These are phyloP conservation scores for Hippasteria phrygiana DNA, from an alignment of 53 echinoderm and acorn worm species.

Conservation along the genomic window DNA sequence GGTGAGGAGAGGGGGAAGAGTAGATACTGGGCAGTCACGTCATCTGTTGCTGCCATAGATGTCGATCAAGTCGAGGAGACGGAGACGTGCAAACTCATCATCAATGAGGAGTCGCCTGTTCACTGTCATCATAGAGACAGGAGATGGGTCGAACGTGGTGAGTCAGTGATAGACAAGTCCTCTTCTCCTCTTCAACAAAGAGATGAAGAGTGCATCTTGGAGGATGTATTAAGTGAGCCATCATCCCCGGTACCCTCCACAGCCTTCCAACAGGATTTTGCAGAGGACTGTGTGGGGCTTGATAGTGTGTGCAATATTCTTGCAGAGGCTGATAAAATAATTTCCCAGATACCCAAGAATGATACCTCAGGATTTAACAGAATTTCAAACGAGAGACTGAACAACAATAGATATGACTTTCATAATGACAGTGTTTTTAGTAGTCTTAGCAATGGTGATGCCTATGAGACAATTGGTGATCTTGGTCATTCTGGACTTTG, in stretches of 20 bases:
- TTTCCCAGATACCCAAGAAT: not conserved
- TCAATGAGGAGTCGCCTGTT: slow-evolving; percentile 22
- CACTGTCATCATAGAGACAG: not conserved
- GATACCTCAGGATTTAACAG: slow-evolving; percentile 2
- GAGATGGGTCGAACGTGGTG: slow-evolving; percentile 8
- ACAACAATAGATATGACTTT: not conserved
- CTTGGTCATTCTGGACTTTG: not conserved
- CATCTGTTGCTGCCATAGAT: not conserved
- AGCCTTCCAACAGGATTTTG: not conserved
- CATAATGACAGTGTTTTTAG: not conserved
- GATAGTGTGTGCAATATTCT: slow-evolving; percentile 24
- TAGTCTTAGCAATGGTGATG: not conserved
- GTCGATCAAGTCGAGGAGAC: not conserved
- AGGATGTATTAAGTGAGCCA: slow-evolving; percentile 36
- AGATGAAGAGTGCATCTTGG: slow-evolving; percentile 38
- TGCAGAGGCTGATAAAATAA: not conserved
- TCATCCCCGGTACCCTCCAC: not conserved
- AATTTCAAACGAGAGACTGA: not conserved
- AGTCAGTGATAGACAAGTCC: not conserved
- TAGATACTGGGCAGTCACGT: slow-evolving; percentile 1
- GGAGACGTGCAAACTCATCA: slow-evolving; percentile 17
- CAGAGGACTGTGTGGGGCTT: not conserved
- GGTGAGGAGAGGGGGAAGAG: not conserved
- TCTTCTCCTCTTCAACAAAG: not conserved
- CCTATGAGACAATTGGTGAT: not conserved